These are phyloP conservation scores for Rhopalosiphum maidis DNA, from an alignment of 1,140 invertebrate genomes.

Conservation along the genomic window DNA sequence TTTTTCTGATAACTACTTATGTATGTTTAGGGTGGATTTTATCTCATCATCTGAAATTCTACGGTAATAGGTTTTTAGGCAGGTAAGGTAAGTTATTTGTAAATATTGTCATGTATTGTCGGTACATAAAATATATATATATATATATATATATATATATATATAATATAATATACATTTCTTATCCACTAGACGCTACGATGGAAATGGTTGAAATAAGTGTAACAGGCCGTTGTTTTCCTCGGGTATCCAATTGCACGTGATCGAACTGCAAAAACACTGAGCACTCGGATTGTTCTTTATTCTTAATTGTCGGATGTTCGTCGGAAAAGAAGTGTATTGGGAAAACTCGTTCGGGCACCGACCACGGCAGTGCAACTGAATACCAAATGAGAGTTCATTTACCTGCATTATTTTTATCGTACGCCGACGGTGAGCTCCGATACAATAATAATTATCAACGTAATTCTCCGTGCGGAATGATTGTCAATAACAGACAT, in stretches of 20 bases:
- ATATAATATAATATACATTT: neutral
- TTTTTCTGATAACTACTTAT: no score
- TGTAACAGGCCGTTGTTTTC: neutral
- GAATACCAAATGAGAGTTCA: slow-evolving; percentile 23
- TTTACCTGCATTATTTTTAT: neutral
- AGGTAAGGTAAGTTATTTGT: neutral
- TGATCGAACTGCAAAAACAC: slow-evolving; percentile 23
- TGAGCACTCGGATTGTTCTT: neutral
- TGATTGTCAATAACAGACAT: slow-evolving; percentile 6
- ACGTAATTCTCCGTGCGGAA: slow-evolving; percentile 13
- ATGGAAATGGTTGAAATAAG: neutral
- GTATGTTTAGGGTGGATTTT: neutral
- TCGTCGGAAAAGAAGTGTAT: slow-evolving; percentile 10
- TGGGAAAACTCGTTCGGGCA: neutral
- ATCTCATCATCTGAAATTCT: neutral
- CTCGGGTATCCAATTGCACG: neutral
- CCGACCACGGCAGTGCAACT: neutral
- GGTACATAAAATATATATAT: neutral
- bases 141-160: neutral
- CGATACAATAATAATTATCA: slow-evolving; percentile 29
- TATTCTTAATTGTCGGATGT: slow-evolving; percentile 37
- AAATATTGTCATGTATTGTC: neutral
- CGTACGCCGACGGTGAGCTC: neutral
- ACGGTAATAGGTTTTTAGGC: neutral
- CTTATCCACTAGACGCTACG: neutral